phyloP scores from a whole-genome alignment of 2,797 vertebrate species.

The Eurystomus glaucurus region DNA sequence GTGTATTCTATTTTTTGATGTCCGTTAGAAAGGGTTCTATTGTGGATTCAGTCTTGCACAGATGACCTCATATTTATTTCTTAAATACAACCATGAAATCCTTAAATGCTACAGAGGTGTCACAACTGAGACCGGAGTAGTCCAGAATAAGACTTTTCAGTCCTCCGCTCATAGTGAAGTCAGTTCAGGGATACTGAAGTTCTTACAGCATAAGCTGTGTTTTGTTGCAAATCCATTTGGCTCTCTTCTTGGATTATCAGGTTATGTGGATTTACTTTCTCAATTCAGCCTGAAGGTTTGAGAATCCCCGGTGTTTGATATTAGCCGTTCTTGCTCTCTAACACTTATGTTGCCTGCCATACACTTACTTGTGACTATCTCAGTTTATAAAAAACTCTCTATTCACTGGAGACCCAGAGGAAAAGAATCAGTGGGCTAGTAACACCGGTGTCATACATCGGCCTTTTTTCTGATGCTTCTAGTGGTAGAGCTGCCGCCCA shows the following conservation, averaged over 20 bases:
- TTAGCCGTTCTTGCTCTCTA: neutral
- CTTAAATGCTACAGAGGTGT: neutral
- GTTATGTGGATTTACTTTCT: neutral
- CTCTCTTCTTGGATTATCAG: neutral
- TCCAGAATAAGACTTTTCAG: neutral
- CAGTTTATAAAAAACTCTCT: neutral
- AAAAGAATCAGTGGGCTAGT: neutral
- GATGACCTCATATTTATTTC: neutral
- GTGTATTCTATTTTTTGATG: neutral
- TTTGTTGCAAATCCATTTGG: neutral
- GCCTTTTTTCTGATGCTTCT: neutral
- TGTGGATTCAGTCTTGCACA: neutral
- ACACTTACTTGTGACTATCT: neutral
- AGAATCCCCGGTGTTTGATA: neutral
- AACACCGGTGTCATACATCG: neutral
- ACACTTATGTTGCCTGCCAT: neutral
- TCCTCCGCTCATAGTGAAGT: neutral
- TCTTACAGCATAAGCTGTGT: neutral
- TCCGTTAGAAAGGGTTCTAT: neutral
- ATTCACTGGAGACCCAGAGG: neutral
- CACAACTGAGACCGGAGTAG: neutral
- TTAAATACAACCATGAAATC: neutral
- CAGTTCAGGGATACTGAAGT: neutral
- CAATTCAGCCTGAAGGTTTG: neutral
- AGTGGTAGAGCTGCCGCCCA: neutral